These are phyloP conservation scores for Drosophila mimica DNA, from an alignment of 2,888 invertebrate species.

Conservation along the genomic window DNA sequence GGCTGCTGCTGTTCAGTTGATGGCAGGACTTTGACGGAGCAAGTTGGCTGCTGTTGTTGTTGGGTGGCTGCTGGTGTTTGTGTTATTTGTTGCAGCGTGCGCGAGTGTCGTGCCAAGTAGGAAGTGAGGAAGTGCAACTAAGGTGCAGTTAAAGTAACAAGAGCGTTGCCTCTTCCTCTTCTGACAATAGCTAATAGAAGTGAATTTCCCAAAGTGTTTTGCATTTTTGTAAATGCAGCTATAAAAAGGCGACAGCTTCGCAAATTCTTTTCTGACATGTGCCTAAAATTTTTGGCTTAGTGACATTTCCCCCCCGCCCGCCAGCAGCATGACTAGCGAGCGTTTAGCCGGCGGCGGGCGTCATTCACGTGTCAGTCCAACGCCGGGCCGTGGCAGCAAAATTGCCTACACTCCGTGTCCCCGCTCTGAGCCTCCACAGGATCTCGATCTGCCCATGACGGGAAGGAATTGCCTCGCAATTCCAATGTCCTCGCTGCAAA, in stretches of 20 bases:
- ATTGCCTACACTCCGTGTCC: conserved; percentile 85
- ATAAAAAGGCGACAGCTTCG: conserved; percentile 24
- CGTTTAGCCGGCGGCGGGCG: conserved; percentile 80
- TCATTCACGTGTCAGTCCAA: conserved; percentile 84
- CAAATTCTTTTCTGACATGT: conserved; percentile 13
- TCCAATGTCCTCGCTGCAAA: conserved; percentile 84
- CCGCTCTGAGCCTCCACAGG: conserved; percentile 83
- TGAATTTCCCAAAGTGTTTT: conserved; percentile 21
- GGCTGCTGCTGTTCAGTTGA: conserved; percentile 73
- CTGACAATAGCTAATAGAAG: conserved; percentile 8
- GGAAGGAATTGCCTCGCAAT: conserved; percentile 84
- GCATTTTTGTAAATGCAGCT: conserved; percentile 17
- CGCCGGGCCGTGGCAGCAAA: conserved; percentile 84
- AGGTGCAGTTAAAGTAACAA: conserved; percentile 47
- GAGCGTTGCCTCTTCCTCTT: conserved; percentile 31
- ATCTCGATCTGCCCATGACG: conserved; percentile 73
- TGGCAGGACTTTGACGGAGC: conserved; percentile 81
- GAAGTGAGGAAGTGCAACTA: conserved; percentile 31
- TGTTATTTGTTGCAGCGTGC: conserved; percentile 36
- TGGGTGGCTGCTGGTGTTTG: conserved; percentile 14
- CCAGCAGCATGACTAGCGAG: conserved; percentile 56
- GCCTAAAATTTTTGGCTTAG: conserved; percentile 7
- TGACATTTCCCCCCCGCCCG: not conserved
- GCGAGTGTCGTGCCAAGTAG: conserved; percentile 10
- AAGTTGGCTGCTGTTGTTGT: conserved; percentile 47